Base-by-base conservation (phyloP, 2,888 invertebrate genomes). In the Camponotus fellah region DNA sequence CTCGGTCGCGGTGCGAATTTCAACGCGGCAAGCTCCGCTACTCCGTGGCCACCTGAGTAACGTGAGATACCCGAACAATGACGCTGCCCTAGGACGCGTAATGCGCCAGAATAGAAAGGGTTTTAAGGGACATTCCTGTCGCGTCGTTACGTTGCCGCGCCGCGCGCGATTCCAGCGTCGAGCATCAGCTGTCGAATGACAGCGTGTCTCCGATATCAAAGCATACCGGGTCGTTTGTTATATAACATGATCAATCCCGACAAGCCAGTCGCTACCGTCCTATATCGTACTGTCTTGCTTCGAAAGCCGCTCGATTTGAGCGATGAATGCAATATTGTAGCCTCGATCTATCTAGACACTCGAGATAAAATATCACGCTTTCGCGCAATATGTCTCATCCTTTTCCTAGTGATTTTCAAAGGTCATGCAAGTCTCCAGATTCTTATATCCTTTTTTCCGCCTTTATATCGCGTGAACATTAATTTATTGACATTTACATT, bases 121-220 rank as follows among this genome's bases (percentile, higher is more conserved):
- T 77, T 77, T 83, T 83, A 85, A 86, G 85, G 58, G 71, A 58
- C 75, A 86, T 86, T 86, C 84, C 77, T 32, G 81, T 58, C 77
- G 85, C 65, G 69, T 74, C 84, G 69, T 84, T 65, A 77, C 86
- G 82, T 85, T 69, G 76, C 64, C 75, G 71, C 82, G 75, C 21
- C 49, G 40, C 32, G 3, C 65, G 62, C 66, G 58, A 86, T 87
- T 85, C n/a, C 75, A 65, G 69, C 62, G 85, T 85, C 82, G 65
- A 87, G 89, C 74, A 69, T 71, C 21, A 26, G 81, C 72, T 86
- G 82, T 87, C 81, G 85, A 85, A 87, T 86, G 71, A 74, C 87
- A 71, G 83, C 2, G 53, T 53, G n/a, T 86, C 69, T 90, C 89
- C 43, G 60, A 82, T 90, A 77, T 91, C 90, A 90, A 91, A 90